Base-by-base conservation (phyloP, 2,113 vertebrate species). In the Corythaeola cristata region DNA sequence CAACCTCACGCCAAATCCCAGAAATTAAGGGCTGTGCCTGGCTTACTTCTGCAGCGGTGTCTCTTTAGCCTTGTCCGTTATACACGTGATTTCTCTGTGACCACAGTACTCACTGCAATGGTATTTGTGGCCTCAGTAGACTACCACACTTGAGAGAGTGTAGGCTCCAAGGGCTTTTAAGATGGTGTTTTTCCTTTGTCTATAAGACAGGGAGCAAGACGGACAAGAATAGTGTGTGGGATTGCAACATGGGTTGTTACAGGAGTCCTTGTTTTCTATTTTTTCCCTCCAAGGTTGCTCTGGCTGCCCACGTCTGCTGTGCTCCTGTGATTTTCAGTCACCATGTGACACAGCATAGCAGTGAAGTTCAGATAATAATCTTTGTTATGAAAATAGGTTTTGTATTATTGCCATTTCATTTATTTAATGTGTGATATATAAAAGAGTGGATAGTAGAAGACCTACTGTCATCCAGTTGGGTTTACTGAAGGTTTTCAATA, bases 61-160 rank as follows among this genome's bases (percentile, higher is more conserved):
- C 66, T 68, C 56, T 26, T 18, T 32, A 18, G 21, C 33, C 30
- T 76, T 78, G 28, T 37, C 33, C 44, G 16, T 62, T 37, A 23
- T 12, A 11, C 37, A 14, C 0, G 0, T 37, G 26, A 78, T 78
- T 69, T 87, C 56, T 21, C 28, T 0, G 0, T 50, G 24, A 58
- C 27, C 59, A 52, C 59, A 39, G 22, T 5, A 21, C 27, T 80
- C 26, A 32, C 27, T 81, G 37, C 17, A 41, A 4, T 37, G 9
- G 15, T 64, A 69, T 39, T 60, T 53, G 55, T 74, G n/a, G 41
- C 30, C 39, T 91, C 26, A 75, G 69, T 27, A 81, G 10, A 30
- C 15, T 41, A 37, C 27, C 44, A 6, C 21, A 19, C 17, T 56
- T 60, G 56, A 53, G 28, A 60, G 5, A 67, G 2, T 33, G 41